A percentile compares a stretch with the other conserved stretches of the same genome.
Conservation (phyloP, 2,888 invertebrate species). For the Athripsodes cinereus region DNA sequence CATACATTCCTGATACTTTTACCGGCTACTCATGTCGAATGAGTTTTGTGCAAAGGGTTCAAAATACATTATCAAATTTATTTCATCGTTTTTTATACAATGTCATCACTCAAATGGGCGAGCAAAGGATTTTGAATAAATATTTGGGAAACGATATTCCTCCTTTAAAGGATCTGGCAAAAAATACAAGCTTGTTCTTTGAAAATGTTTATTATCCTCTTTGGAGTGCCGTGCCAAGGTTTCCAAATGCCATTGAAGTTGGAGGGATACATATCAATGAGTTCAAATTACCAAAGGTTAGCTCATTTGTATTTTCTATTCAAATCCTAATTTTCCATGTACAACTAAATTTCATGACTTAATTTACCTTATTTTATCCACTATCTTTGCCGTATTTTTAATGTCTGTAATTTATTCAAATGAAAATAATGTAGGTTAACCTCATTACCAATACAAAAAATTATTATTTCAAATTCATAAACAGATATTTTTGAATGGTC, state of each 20-base stretch:
- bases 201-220: slow-evolving; percentile 36
- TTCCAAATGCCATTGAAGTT: slow-evolving; percentile 37
- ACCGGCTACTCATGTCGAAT: slow-evolving; percentile 30
- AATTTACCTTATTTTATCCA: too few species aligned
- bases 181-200: slow-evolving; percentile 37
- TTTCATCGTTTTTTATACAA: slow-evolving; percentile 17
- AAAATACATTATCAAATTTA: not conserved
- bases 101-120: slow-evolving; percentile 10
- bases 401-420: too few species aligned
- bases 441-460: too few species aligned
- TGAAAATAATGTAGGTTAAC: too few species aligned
- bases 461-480: too few species aligned
- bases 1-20: slow-evolving; percentile 36
- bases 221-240: too few species aligned
- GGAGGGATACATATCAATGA: slow-evolving; percentile 37
- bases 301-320: too few species aligned
- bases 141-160: too few species aligned
- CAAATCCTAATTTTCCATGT: too few species aligned
- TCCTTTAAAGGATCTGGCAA: slow-evolving; percentile 32
- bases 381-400: too few species aligned
- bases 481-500: too few species aligned
- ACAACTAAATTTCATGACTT: too few species aligned
- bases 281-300: slow-evolving; percentile 12
- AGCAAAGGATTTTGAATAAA: slow-evolving; percentile 13
- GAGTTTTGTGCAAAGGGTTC: slow-evolving; percentile 34